Evolutionary conservation across 1,140 invertebrate genomes (phyloP), one percentile per base, ranked within the genome.

Genomic region (Nomia melanderi): DNA sequence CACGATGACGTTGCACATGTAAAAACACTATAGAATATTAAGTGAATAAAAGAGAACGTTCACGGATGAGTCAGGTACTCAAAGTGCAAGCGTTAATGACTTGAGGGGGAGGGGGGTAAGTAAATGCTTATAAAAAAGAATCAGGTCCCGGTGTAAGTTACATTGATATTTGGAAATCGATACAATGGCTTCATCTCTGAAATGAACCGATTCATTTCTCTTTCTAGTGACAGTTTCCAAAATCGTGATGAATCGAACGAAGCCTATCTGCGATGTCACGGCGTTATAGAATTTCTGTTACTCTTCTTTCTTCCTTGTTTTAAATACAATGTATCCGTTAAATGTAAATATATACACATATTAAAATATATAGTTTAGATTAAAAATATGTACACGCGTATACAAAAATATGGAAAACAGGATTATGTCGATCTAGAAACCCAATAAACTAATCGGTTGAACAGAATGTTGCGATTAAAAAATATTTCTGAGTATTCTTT

Each of bases 351-450:
- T 69, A 60, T 25, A 76, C 39, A 53, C 25, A 27, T 76, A 76
- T 69, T 74, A 76, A 76, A 76, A 76, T 76, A 76, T 76, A 76
- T 69, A 9, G 54, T 76, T 69, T 76, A 76, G 64, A 75, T 75
- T 75, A 69, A 57, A 76, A 69, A 67, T 72, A 75, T 73, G 44
- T 63, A 53, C 31, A 57, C 31, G 23, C 57, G 54, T 76, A 9
- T 76, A 69, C 44, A 76, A 76, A 69, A 76, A 76, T 59, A 57
- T 56, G 65, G 12, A 69, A 60, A 76, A 50, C 39, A 67, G 29
- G 54, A 47, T 17, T 29, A 39, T 14, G 41, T 33, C 25, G 44
- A 75, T 47, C 36, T 41, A 33, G n/a, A 47, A 67, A 44, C 2
- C 17, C 25, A 59, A 67, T 9, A 23, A 50, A 60, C n/a, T 25